Conservation (phyloP, 1,140 invertebrate genomes). For the Elymnias hypermnestra region DNA sequence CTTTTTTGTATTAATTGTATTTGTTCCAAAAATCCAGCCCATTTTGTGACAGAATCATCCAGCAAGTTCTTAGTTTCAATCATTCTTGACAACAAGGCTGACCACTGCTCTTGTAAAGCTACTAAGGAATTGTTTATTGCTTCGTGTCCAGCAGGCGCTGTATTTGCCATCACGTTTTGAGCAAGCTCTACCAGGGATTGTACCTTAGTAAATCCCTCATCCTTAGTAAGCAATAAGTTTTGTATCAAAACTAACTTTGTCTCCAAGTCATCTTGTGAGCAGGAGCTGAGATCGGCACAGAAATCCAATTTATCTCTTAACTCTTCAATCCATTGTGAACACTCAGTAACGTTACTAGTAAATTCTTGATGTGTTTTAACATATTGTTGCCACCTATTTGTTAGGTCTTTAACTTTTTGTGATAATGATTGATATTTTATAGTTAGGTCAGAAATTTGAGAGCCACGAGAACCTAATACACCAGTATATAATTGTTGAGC, state of each 20-base stretch:
- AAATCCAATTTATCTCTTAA: conserved; percentile 90
- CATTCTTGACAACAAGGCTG: conserved; percentile 89
- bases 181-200: conserved; percentile 92
- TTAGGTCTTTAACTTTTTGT: conserved; percentile 93
- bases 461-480: conserved; percentile 77
- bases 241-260: conserved; percentile 89
- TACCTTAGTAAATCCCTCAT: conserved; percentile 92
- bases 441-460: conserved; percentile 90
- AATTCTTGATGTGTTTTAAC: conserved; percentile 93
- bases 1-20: conserved; percentile 90
- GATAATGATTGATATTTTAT: conserved; percentile 94
- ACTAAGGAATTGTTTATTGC: conserved; percentile 89
- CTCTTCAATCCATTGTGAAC: conserved; percentile 89
- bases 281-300: conserved; percentile 87
- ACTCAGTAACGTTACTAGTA: conserved; percentile 86
- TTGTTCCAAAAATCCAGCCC: conserved; percentile 91
- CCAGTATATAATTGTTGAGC: conserved; percentile 90
- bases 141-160: conserved; percentile 90
- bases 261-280: conserved; percentile 90
- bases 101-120: conserved; percentile 93
- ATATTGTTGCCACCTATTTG: conserved; percentile 93
- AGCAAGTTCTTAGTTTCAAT: conserved; percentile 91
- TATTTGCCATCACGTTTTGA: conserved; percentile 94
- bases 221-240: conserved; percentile 91
- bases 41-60: conserved; percentile 93